phyloP scores from a whole-genome alignment of 2,888 invertebrate genomes.

The Orchestes rusci region DNA sequence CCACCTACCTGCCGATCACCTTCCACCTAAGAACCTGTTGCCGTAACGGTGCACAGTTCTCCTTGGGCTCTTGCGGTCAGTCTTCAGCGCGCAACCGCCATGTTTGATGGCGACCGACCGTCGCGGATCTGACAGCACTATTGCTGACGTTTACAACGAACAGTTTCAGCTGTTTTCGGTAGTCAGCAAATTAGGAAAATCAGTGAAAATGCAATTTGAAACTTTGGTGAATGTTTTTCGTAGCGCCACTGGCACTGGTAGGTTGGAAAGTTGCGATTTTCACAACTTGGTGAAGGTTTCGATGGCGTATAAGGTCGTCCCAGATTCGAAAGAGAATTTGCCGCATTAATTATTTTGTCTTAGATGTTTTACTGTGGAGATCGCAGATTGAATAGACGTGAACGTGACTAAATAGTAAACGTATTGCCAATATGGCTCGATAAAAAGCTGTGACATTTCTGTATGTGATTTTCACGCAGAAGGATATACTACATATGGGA shows the following conservation, averaged over 20 bases:
- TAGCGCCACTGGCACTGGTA: slow-evolving; percentile 34
- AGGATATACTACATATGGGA: too few species aligned
- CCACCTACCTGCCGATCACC: slow-evolving; percentile 22
- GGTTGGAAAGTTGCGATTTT: slow-evolving; percentile 8
- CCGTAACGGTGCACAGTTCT: slow-evolving; percentile 24
- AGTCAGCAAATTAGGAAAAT: slow-evolving; percentile 21
- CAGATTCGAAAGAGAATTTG: slow-evolving; percentile 21
- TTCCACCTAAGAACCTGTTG: slow-evolving; percentile 22
- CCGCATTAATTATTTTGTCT: slow-evolving; percentile 9
- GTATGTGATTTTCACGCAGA: too few species aligned
- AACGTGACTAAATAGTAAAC: too few species aligned
- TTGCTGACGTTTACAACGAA: slow-evolving; percentile 20
- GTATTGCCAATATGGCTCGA: too few species aligned
- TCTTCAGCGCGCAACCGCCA: slow-evolving; percentile 19
- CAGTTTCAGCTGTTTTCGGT: slow-evolving; percentile 22
- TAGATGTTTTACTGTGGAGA: too few species aligned
- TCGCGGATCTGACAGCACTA: slow-evolving; percentile 12
- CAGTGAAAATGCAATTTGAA: slow-evolving; percentile 37
- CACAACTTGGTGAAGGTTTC: slow-evolving; percentile 13
- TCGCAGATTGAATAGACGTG: too few species aligned
- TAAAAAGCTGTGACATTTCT: too few species aligned
- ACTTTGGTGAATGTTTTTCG: slow-evolving; percentile 37
- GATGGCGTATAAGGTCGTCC: slow-evolving; percentile 18
- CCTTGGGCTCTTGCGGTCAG: slow-evolving; percentile 19
- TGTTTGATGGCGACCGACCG: slow-evolving; percentile 24